Percentiles rank a stretch among this genome's conserved stretches.
phyloP scores from a whole-genome alignment of 2,797 vertebrate genomes.

The Melanotaenia trifasciata region DNA sequence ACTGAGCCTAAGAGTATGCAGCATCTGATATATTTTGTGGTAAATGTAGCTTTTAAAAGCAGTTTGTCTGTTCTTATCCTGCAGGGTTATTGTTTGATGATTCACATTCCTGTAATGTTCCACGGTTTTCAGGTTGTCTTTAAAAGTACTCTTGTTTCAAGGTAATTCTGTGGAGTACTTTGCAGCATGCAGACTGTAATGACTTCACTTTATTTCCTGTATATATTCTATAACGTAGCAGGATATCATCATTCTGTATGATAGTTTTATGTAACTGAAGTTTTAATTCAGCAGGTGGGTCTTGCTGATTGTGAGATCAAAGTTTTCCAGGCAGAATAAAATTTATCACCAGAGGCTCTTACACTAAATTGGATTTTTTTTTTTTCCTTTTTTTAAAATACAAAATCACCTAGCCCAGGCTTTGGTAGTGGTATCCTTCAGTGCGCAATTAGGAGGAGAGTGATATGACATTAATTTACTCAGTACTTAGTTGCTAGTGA shows the following conservation, averaged over 20 bases:
- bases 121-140: neutral
- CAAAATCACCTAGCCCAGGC: constrained; percentile 8
- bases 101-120: neutral
- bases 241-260: neutral
- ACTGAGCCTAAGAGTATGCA: neutral
- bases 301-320: constrained; percentile 39
- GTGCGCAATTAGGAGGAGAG: constrained; percentile 33
- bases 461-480: constrained; percentile 22
- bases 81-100: neutral
- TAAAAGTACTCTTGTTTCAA: neutral
- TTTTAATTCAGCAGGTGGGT: constrained; percentile 3
- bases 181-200: neutral
- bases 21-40: neutral
- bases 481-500: constrained; percentile 11
- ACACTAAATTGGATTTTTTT: constrained; percentile 41
- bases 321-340: constrained; percentile 22
- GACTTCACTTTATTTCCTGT: neutral
- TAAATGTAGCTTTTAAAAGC: constrained; percentile 15
- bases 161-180: neutral
- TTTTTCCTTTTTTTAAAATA: constrained; percentile 33
- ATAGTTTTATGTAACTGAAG: constrained; percentile 3
- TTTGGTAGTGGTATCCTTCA: constrained; percentile 18
- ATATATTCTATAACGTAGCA: neutral
- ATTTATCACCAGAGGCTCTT: constrained; percentile 18
- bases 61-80: neutral